Conservation (phyloP, 2,888 invertebrate genomes). For the Dicyrtoma fusca region DNA sequence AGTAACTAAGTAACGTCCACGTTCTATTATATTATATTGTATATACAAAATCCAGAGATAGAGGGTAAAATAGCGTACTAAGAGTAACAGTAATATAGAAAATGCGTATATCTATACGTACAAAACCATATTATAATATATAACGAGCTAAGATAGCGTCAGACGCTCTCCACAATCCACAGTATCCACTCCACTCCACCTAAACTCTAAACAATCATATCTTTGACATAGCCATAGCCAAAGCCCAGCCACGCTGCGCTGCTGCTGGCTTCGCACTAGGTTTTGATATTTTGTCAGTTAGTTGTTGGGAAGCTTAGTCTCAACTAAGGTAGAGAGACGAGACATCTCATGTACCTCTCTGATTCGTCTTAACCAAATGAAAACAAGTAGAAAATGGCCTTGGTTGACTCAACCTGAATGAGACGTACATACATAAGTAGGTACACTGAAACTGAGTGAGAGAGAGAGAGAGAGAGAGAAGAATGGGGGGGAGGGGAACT, state of each 20-base stretch:
- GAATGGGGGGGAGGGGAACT: slow-evolving; percentile 35
- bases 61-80: too few species aligned
- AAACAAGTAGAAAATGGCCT: slow-evolving; percentile 48
- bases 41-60: too few species aligned
- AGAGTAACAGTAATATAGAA: too few species aligned
- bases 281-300: too few species aligned
- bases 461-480: slow-evolving; percentile 19
- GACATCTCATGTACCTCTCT: slow-evolving; percentile 11
- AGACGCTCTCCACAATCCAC: slow-evolving; percentile 20
- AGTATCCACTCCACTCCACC: slow-evolving; percentile 17
- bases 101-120: too few species aligned
- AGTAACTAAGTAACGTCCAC: too few species aligned
- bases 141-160: slow-evolving; percentile 14
- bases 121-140: not conserved
- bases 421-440: slow-evolving; percentile 1
- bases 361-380: slow-evolving; percentile 38
- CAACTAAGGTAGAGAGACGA: too few species aligned
- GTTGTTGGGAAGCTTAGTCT: too few species aligned
- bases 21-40: too few species aligned
- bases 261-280: too few species aligned
- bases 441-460: too few species aligned
- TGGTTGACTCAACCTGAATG: slow-evolving; percentile 44
- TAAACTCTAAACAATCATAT: slow-evolving; percentile 8
- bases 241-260: too few species aligned
- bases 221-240: not conserved